These are phyloP conservation scores for Tachina lurida DNA, from an alignment of 2,888 invertebrate genomes.

Conservation along the genomic window DNA sequence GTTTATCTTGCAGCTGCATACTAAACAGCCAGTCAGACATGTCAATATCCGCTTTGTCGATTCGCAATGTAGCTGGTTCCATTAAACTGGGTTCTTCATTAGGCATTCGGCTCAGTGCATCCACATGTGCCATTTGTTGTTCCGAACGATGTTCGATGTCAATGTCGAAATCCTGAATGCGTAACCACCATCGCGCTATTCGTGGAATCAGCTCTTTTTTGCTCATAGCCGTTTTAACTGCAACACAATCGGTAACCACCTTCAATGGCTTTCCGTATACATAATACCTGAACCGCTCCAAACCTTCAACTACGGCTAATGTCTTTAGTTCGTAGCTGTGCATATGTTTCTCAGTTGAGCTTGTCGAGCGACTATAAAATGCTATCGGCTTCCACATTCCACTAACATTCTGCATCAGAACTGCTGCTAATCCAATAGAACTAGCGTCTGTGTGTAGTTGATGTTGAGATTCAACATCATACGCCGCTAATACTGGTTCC, in stretches of 20 bases:
- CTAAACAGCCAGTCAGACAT: not conserved
- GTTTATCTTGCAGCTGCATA: not conserved
- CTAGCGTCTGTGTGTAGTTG: constrained; percentile 41
- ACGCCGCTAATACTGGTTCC: no score
- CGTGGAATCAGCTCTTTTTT: no score
- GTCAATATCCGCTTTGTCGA: no score
- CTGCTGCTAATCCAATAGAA: constrained; percentile 46
- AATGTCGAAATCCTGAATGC: no score
- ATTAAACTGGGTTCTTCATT: constrained; percentile 39
- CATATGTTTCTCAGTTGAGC: constrained; percentile 10
- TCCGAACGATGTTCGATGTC: no score
- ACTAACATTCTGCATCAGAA: constrained; percentile 22
- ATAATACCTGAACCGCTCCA: constrained; percentile 65
- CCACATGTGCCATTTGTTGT: no score
- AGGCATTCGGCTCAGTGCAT: no score
- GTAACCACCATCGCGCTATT: no score
- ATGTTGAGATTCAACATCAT: no score
- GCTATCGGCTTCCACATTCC: constrained; percentile 23
- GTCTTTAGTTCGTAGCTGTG: constrained; percentile 20
- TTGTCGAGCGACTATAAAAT: constrained; percentile 34
- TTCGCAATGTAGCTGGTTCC: constrained; percentile 34
- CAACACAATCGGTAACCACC: no score
- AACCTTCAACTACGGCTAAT: constrained; percentile 61
- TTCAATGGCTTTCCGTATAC: constrained; percentile 54
- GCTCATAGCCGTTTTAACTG: no score